Conservation (phyloP, 2,888 invertebrate species). For the Tetramorium bicarinatum region DNA sequence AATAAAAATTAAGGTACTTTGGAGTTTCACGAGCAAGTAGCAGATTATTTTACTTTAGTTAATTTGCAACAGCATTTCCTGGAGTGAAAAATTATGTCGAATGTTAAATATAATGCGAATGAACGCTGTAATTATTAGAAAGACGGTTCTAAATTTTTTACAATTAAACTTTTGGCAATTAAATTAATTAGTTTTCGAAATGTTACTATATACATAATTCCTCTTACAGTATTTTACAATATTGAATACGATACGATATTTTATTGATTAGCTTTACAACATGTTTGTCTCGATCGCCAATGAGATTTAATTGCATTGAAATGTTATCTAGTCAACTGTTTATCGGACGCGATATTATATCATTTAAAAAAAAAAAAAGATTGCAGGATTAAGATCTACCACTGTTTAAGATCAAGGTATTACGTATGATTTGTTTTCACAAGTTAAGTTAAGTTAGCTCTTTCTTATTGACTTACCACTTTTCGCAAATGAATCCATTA, state of each 20-base stretch:
- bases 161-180: background rate
- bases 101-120: background rate
- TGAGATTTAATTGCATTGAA: background rate
- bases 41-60: background rate
- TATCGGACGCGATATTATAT: background rate
- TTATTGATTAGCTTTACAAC: background rate
- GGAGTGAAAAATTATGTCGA: background rate
- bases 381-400: background rate
- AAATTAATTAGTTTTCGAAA: background rate
- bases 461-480: background rate
- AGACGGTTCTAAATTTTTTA: background rate
- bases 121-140: conserved; percentile 6
- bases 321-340: conserved; percentile 4
- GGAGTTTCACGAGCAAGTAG: background rate
- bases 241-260: too few species aligned
- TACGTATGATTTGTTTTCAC: background rate
- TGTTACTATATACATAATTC: background rate
- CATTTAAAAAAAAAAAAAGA: background rate
- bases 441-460: background rate
- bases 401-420: background rate
- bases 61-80: background rate
- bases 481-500: background rate
- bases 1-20: background rate
- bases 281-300: background rate
- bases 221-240: background rate